Percentiles rank a stretch among this genome's conserved stretches.
Evolutionary conservation across 1,140 invertebrate genomes (phyloP).

Genomic region (Drosophila bocqueti): DNA sequence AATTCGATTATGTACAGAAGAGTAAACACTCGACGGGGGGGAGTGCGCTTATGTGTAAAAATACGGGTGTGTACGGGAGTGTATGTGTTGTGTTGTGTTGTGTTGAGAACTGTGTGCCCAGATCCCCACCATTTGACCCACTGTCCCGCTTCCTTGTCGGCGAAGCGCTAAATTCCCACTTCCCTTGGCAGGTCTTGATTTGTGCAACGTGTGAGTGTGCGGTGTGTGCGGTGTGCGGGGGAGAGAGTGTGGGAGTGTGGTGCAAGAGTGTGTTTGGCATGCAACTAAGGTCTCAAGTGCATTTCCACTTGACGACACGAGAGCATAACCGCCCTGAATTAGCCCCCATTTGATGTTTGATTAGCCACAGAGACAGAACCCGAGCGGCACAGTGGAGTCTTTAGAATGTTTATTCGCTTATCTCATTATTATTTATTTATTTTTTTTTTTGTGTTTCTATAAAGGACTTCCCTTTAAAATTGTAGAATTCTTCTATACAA

Average conservation of each 20-base stretch:
- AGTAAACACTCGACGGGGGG: slow-evolving; percentile 16
- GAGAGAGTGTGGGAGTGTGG: neutral
- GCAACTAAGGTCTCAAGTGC: slow-evolving; percentile 57
- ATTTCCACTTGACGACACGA: slow-evolving; percentile 39
- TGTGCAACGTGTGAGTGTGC: neutral
- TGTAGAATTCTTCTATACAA: neutral
- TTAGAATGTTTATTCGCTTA: neutral
- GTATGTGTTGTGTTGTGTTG: neutral
- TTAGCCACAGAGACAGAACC: slow-evolving; percentile 17
- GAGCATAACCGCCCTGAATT: slow-evolving; percentile 44
- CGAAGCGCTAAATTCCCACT: slow-evolving; percentile 26
- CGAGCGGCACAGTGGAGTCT: slow-evolving; percentile 3
- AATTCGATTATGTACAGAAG: slow-evolving; percentile 25
- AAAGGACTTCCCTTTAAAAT: neutral
- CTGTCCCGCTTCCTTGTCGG: slow-evolving; percentile 29
- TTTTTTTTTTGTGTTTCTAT: neutral
- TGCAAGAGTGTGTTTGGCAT: slow-evolving; percentile 31
- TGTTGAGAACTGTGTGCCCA: slow-evolving; percentile 38
- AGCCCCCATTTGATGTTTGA: slow-evolving; percentile 45
- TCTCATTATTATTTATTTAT: neutral
- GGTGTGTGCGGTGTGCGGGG: slow-evolving; percentile 10
- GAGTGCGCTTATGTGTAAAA: slow-evolving; percentile 29
- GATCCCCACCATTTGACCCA: slow-evolving; percentile 34
- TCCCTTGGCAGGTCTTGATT: neutral
- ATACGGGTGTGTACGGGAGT: slow-evolving; percentile 10